Conservation (phyloP, 2,113 vertebrate genomes). For the Proterorhinus semilunaris region DNA sequence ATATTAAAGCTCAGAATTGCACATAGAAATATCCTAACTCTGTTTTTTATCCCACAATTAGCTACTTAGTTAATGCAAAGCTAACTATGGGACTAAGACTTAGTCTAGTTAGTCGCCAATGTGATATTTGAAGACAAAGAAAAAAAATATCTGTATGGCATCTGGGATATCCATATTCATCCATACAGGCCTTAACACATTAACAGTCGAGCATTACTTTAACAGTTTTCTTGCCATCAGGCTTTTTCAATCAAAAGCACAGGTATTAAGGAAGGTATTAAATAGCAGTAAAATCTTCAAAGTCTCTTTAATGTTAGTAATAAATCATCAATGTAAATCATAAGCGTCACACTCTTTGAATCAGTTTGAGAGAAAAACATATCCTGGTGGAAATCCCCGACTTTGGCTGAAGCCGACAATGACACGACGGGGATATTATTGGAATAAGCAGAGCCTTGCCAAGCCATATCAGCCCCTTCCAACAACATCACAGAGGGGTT, state of each 20-base stretch:
- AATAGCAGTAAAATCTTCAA: background rate
- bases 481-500: slow-evolving; percentile 44
- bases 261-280: background rate
- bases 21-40: too few species aligned
- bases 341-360: background rate
- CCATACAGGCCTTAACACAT: too few species aligned
- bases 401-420: slow-evolving; percentile 19
- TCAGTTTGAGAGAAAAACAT: background rate
- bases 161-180: too few species aligned
- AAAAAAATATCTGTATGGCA: too few species aligned
- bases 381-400: slow-evolving; percentile 55
- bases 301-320: background rate
- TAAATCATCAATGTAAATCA: slow-evolving; percentile 2
- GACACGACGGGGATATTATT: slow-evolving; percentile 48
- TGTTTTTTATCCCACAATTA: too few species aligned
- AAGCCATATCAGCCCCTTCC: slow-evolving; percentile 27
- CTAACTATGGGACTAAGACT: too few species aligned
- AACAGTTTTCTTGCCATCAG: too few species aligned
- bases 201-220: too few species aligned
- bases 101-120: too few species aligned
- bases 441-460: slow-evolving; percentile 36
- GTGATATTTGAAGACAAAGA: too few species aligned
- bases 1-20: background rate
- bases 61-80: too few species aligned
- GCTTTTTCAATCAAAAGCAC: too few species aligned